phyloP scores from a whole-genome alignment of 92 coral and sea anemone species.

The Epizoanthus rinbou region DNA sequence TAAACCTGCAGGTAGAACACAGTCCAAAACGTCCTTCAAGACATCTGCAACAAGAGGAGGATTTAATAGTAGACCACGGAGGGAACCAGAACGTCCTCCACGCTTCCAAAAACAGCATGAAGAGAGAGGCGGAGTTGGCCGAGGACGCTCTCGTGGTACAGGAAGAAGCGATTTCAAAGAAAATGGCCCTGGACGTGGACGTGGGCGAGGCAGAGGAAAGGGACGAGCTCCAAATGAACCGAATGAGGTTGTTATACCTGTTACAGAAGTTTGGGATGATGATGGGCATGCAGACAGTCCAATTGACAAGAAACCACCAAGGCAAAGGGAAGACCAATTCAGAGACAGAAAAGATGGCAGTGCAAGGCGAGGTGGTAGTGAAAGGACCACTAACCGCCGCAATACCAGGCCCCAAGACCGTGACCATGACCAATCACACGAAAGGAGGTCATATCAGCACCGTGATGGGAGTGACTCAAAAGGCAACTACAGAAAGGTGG shows the following conservation, averaged over 20 bases:
- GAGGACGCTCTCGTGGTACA: conserved; percentile 63
- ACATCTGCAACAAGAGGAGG: conserved; percentile 60
- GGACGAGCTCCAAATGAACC: conserved; percentile 55
- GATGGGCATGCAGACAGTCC: conserved; percentile 45
- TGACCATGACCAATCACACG: conserved; percentile 36
- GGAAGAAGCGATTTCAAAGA: conserved; percentile 69
- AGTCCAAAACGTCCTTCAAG: conserved; percentile 56
- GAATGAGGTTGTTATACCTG: conserved; percentile 55
- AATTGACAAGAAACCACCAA: conserved; percentile 36
- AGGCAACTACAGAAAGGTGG: conserved; percentile 74
- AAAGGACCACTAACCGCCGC: conserved; percentile 24
- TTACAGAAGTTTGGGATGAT: conserved; percentile 96
- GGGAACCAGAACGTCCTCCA: conserved; percentile 91
- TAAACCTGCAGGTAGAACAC: conserved; percentile 42
- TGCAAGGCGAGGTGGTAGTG: conserved; percentile 20
- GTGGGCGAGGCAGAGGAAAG: conserved; percentile 64
- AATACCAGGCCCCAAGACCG: conserved; percentile 24
- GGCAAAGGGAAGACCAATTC: conserved; percentile 40
- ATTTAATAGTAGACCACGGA: conserved; percentile 70
- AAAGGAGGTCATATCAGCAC: conserved; percentile 46
- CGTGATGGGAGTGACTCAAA: conserved; percentile 50
- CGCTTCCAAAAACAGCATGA: conserved; percentile 95
- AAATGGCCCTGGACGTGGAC: conserved; percentile 53
- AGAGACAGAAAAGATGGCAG: conserved; percentile 37
- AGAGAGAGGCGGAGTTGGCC: conserved; percentile 71